Evolutionary conservation across 2,797 vertebrate species (phyloP), one percentile per base, ranked within the genome.

Genomic region (Anguilla megastoma): DNA sequence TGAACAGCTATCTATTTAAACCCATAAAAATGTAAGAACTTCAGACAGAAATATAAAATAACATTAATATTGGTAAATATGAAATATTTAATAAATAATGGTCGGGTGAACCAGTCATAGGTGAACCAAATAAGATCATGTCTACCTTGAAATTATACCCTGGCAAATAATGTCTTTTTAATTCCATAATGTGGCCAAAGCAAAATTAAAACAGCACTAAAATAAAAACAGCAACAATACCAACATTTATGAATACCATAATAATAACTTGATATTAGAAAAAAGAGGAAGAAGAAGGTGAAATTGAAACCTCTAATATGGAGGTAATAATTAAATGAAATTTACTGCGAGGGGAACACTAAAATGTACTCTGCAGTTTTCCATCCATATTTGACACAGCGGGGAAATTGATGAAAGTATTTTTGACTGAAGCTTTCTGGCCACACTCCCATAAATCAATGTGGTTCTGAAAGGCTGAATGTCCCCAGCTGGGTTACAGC

Each of bases 101-200:
- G 36, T 27, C 18, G 48, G 33, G 9, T 33, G 10, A 84, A 21
- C 27, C 50, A 33, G 9, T 52, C 56, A 85, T 52, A 66, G 52
- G 36, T 50, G 60, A 36, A 69, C 21, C 18, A 52, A n/a, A 79
- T 45, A n/a, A 84, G 30, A 50, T 21, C 27, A 69, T 45, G 48
- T 60, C 60, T 63, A 83, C 56, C 80, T 45, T 66, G n/a, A 69
- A 82, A 69, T 52, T 82, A n/a, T n/a, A 82, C 18, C 41, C 41
- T 18, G 10, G 3, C 79, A 82, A 24, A 24, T n/a, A 48, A 82
- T 82, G 45, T 50, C 79, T 82, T 82, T n/a, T 48, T 24, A 50
- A 50, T 36, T 79, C 74, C 74, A 41, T 12, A 82, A 10, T 24
- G 21, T 79, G 5, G 16, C 52, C 80, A 27, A 52, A 50, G 21